Conservation (phyloP, 2,113 vertebrate genomes). For the Charina bottae region DNA sequence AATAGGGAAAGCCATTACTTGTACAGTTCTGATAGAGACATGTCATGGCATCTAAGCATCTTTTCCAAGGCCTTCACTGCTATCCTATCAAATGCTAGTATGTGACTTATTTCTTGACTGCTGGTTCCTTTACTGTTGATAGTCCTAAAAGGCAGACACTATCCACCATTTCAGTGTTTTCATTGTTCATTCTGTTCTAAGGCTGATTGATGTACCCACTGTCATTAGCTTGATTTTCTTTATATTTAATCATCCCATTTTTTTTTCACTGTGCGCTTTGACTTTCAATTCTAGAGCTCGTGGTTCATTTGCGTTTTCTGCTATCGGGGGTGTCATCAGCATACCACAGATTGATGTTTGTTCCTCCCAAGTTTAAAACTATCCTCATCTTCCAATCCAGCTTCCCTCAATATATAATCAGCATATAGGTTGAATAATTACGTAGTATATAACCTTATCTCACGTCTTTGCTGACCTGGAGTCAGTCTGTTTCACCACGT, state of each 20-base stretch:
- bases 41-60: neutral
- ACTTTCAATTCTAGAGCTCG: neutral
- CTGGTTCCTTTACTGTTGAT: neutral
- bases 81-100: neutral
- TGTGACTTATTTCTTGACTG: neutral
- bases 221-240: neutral
- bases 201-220: neutral
- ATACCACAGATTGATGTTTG: neutral
- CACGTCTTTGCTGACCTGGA: too few relatives aligned
- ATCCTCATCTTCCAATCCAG: neutral
- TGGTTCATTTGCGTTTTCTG: neutral
- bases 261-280: neutral
- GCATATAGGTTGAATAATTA: neutral
- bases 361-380: neutral
- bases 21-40: neutral
- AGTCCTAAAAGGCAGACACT: neutral
- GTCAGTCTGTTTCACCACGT: too few relatives aligned
- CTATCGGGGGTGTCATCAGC: neutral
- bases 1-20: neutral
- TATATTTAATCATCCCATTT: neutral
- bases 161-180: neutral
- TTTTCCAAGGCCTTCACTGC: neutral
- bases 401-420: neutral
- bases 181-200: neutral
- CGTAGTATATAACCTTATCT: too few relatives aligned